phyloP scores from a whole-genome alignment of 2,797 vertebrate species.

The Sus cebifrons region DNA sequence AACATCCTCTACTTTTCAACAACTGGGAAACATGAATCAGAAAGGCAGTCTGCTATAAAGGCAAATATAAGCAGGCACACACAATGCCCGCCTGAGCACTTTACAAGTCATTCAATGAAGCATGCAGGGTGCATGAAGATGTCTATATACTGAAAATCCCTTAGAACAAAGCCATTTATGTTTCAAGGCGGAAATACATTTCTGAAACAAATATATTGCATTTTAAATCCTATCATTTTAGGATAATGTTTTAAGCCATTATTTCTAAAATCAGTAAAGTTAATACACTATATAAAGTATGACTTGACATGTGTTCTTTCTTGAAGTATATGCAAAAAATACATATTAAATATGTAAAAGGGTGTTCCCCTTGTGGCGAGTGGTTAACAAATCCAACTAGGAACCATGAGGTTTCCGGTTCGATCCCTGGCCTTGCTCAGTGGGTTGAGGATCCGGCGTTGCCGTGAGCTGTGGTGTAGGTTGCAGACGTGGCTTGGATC shows the following conservation, averaged over 20 bases:
- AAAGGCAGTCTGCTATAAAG: conserved; percentile 47
- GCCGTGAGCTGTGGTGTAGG: too few relatives aligned
- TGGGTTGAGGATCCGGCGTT: too few relatives aligned
- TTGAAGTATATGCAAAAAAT: conserved; percentile 7
- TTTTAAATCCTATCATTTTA: conserved; percentile 17
- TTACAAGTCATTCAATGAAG: neutral
- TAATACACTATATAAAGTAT: neutral
- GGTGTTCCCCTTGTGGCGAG: too few relatives aligned
- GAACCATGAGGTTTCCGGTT: too few relatives aligned
- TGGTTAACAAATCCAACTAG: too few relatives aligned
- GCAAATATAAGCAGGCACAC: neutral
- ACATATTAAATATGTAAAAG: neutral
- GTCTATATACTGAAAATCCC: neutral
- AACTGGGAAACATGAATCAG: conserved; percentile 27
- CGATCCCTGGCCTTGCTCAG: too few relatives aligned
- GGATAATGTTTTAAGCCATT: conserved; percentile 25
- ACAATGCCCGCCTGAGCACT: neutral
- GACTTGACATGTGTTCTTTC: neutral
- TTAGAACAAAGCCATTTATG: neutral
- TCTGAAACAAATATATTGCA: conserved; percentile 27
- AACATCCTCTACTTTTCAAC: neutral
- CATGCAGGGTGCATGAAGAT: neutral
- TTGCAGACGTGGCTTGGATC: too few relatives aligned
- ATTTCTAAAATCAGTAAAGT: conserved; percentile 1
- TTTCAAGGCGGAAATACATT: neutral